Evolutionary conservation across 2,888 invertebrate genomes (phyloP), one percentile per base, ranked within the genome.

Genomic region (Ceraclea dissimilis): DNA sequence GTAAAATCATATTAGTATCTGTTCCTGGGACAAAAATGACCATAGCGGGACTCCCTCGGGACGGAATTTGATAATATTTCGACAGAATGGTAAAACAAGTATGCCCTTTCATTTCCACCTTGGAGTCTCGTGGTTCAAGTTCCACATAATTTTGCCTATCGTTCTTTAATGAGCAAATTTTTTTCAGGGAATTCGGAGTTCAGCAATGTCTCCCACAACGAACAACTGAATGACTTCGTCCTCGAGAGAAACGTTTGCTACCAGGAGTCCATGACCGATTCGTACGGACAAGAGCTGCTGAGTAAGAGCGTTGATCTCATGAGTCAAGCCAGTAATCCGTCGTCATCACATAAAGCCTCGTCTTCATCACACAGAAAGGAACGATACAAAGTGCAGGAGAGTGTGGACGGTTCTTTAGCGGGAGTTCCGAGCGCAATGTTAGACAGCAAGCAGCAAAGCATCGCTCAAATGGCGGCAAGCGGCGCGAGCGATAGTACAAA

Each of bases 161-260:
- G n/a, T n/a, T n/a, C n/a, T n/a, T n/a, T n/a, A n/a, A n/a, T n/a
- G n/a, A n/a, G n/a, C n/a, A n/a, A n/a, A 19, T 46, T 10, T 57
- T 56, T 51, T 51, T 2, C 49, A 78, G 78, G 73, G 0, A 73
- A 75, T 50, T 71, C 77, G 17, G 78, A 78, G 65, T 70, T 60
- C 21, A 61, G 70, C 34, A 72, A 71, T 20, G 72, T 75, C 8
- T 73, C 72, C 0, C 70, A 71, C 58, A 73, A 72, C 53, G 77
- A 76, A n/a, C 69, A 73, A 57, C 68, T 71, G 60, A 76, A 75
- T 63, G 78, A 78, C 53, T 78, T 74, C 58, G 72, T 78, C 10
- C 63, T 78, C 1, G 78, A 78, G 66, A 63, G 78, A 2, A 78
- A 78, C 57, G 72, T 78, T 0, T 78, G 78, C 62, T 78, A 74